phyloP scores from a whole-genome alignment of 2,113 vertebrate genomes.

The Carassius auratus region DNA sequence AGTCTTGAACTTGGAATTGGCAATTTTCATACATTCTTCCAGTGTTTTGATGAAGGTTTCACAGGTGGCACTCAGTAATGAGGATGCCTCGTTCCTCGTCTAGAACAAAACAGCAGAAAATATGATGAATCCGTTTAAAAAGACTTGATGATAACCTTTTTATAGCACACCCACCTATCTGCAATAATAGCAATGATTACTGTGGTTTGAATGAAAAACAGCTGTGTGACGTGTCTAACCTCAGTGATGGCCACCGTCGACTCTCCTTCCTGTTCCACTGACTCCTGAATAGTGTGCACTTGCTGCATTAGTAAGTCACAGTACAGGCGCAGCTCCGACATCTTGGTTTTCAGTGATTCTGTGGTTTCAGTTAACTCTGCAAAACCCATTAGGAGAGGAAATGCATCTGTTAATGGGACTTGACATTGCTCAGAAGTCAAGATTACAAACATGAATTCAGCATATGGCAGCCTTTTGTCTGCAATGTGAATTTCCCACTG shows the following conservation, averaged over 20 bases:
- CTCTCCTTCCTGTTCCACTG: conserved; percentile 78
- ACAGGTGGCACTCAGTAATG: conserved; percentile 94
- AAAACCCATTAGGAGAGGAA: conserved; percentile 37
- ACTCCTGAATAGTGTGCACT: conserved; percentile 88
- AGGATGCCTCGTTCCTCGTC: conserved; percentile 87
- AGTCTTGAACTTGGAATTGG: conserved; percentile 89
- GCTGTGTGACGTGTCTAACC: conserved; percentile 53
- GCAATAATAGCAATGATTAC: neutral
- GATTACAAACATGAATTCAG: neutral
- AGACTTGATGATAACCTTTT: neutral
- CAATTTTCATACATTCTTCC: conserved; percentile 96
- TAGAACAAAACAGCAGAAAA: conserved; percentile 65
- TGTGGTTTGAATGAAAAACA: conserved; percentile 16
- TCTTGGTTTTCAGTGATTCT: conserved; percentile 96
- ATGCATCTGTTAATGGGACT: conserved; percentile 10
- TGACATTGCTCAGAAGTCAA: neutral
- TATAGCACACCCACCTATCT: neutral
- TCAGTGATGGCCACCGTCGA: conserved; percentile 74
- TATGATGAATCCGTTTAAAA: neutral
- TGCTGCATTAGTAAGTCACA: conserved; percentile 93
- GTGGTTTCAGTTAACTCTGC: conserved; percentile 86
- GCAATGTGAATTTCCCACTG: too few species aligned
- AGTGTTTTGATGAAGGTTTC: conserved; percentile 94
- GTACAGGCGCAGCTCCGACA: conserved; percentile 97
- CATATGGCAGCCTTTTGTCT: neutral